Conservation (phyloP, 2,888 invertebrate genomes). For the Chydorus sphaericus region DNA sequence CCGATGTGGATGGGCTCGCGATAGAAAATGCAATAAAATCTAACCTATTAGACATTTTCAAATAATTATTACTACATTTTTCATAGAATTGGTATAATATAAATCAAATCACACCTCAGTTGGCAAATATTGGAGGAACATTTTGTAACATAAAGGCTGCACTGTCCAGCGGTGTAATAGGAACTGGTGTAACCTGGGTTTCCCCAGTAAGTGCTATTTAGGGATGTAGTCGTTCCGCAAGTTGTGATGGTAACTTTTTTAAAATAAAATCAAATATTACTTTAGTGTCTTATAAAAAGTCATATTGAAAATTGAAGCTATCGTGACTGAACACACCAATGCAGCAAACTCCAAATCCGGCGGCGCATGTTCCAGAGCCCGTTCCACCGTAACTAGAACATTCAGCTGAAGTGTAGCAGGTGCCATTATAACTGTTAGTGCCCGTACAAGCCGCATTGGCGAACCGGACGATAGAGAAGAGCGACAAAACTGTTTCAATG, state of each 20-base stretch:
- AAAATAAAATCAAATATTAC: background rate
- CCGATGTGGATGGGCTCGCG: slow-evolving; percentile 13
- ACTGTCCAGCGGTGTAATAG: slow-evolving; percentile 38
- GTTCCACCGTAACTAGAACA: slow-evolving; percentile 56
- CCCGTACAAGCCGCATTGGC: slow-evolving; percentile 59
- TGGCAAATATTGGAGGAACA: slow-evolving; percentile 45
- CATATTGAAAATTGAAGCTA: background rate
- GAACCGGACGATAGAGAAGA: slow-evolving; percentile 66
- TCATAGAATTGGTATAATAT: too few relatives aligned
- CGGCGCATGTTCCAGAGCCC: slow-evolving; percentile 62
- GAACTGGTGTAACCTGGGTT: slow-evolving; percentile 47
- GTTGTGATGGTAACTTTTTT: slow-evolving; percentile 23
- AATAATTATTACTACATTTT: too few relatives aligned
- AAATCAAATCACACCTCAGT: slow-evolving; percentile 46
- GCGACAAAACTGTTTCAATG: slow-evolving; percentile 58
- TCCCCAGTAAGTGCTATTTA: slow-evolving; percentile 52
- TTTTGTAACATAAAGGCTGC: slow-evolving; percentile 48
- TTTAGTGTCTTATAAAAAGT: background rate
- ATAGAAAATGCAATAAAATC: slow-evolving; percentile 13
- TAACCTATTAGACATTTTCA: slow-evolving; percentile 20
- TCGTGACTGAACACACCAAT: slow-evolving; percentile 37
- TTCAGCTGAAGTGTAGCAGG: slow-evolving; percentile 56
- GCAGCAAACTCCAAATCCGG: slow-evolving; percentile 60
- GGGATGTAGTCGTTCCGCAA: slow-evolving; percentile 47
- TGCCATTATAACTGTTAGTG: slow-evolving; percentile 63